phyloP scores from a whole-genome alignment of 2,888 invertebrate genomes.

The Lutraria lutraria region DNA sequence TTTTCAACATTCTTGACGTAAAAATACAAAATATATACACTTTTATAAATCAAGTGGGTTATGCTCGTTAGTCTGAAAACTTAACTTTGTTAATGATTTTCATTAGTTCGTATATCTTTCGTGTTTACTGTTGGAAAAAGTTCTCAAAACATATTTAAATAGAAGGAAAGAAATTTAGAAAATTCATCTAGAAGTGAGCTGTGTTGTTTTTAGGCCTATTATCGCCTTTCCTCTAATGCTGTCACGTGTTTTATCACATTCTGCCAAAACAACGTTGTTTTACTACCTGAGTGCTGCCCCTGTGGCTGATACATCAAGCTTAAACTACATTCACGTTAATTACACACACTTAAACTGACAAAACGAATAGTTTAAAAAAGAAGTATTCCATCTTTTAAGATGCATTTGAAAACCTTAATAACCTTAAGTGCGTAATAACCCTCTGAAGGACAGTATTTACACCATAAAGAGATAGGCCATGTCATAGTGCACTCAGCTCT shows the following conservation, averaged over 20 bases:
- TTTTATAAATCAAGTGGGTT: no score
- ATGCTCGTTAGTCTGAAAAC: no score
- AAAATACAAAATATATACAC: no score
- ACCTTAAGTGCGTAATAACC: background rate
- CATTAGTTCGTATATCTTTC: no score
- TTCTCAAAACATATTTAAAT: no score
- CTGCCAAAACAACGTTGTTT: background rate
- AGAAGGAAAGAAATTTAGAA: background rate
- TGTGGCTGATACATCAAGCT: background rate
- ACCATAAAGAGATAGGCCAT: background rate
- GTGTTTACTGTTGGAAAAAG: no score
- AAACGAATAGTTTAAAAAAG: conserved; percentile 2
- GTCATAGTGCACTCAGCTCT: background rate
- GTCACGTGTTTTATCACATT: background rate
- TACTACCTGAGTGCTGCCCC: background rate
- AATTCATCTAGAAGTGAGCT: background rate
- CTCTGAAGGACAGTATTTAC: background rate
- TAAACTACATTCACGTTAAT: background rate
- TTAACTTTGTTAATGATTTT: no score
- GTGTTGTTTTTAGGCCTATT: background rate
- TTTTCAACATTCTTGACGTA: no score
- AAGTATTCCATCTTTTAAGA: background rate
- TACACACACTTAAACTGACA: conserved; percentile 2
- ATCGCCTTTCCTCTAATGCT: background rate
- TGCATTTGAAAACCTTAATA: background rate